Evolutionary conservation across 2,797 vertebrate genomes (phyloP), one percentile per base, ranked within the genome.

Genomic region (Cossypha dichroa): DNA sequence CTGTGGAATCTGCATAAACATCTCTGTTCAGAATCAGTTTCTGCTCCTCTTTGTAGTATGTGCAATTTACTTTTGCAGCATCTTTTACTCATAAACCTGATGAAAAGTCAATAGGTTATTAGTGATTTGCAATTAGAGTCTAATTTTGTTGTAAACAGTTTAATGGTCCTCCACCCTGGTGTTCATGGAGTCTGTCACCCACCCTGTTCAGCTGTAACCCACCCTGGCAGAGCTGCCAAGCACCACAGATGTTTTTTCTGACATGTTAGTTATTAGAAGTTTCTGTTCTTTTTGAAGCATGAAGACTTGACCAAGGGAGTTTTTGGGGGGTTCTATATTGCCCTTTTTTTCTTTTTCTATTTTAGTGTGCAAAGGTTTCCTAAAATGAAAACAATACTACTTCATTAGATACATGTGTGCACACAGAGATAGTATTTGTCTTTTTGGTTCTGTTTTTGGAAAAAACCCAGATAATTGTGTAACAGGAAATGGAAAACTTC

Each of bases 81-180:
- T 58, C 22, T 85, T 80, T 68, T 72, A 51, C 28, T 84, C 31
- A 28, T 62, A 83, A 90, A 77, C 14, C 9, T 68, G 41, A 29
- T 73, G 58, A 82, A 88, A 88, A 90, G 45, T 85, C 63, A 85
- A 20, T 49, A 88, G 40, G 40, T 84, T 86, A 73, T 55, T 90
- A 62, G 48, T 45, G 48, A 45, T 78, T 73, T 79, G 29, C 51
- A 93, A 49, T 81, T 88, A 59, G 33, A 59, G n/a, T 56, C 31
- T 73, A 58, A 93, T 90, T 94, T 93, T 86, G 13, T 75, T 94
- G 41, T 93, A 84, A 95, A 85, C 62, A 75, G 51, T 80, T 91
- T 83, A 88, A 90, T 85, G 22, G 56, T 87, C 63, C 43, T 93
- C 81, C 52, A 33, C 75, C 59, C 34, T 73, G 43, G 54, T 80